Conservation (phyloP, 2,888 invertebrate species). For the Monoplex corrugatus region DNA sequence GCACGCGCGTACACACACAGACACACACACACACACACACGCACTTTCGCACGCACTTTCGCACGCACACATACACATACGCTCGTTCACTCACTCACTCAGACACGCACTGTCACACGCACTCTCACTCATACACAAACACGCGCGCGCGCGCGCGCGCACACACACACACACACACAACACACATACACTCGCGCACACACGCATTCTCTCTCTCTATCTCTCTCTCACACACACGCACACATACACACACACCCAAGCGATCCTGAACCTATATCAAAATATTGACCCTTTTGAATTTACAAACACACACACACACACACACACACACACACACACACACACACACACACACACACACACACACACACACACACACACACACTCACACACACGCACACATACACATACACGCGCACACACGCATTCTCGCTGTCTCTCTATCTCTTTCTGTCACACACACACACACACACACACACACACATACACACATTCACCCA, state of each 20-base stretch:
- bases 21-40: not conserved
- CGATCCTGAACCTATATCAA: too few species aligned
- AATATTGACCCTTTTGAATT: too few species aligned
- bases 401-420: not conserved
- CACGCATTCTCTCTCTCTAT: not conserved
- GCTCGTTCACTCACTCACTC: not conserved
- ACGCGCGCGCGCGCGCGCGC: too few species aligned
- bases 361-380: slow-evolving; percentile 6
- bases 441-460: not conserved
- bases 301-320: not conserved
- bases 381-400: not conserved
- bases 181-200: not conserved
- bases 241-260: not conserved
- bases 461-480: slow-evolving; percentile 13
- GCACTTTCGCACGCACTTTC: not conserved
- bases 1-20: not conserved
- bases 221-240: not conserved
- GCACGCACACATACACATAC: not conserved
- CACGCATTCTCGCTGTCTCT: too few species aligned
- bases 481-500: slow-evolving; percentile 14
- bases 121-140: too few species aligned
- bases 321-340: not conserved
- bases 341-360: not conserved
- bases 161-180: not conserved
- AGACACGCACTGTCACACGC: not conserved